Percentiles rank a stretch among this genome's conserved stretches.
Conservation (phyloP, 2,113 vertebrate genomes). For the Triplophysa rosa region DNA sequence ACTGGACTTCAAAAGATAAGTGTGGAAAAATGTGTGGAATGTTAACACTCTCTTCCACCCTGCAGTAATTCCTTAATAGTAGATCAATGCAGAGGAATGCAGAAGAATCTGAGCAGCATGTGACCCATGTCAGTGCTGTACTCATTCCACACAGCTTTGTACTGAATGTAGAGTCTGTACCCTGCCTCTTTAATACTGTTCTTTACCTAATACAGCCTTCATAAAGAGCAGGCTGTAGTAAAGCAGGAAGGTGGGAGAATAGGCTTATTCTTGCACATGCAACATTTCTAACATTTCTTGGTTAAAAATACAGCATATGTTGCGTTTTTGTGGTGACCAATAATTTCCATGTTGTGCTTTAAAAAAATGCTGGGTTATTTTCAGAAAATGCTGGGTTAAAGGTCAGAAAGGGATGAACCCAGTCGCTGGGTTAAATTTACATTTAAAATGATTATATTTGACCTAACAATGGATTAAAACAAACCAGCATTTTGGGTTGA, state of each 20-base stretch:
- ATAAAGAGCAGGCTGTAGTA: constrained; percentile 1
- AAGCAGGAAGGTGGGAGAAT: neutral
- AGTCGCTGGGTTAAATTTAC: too few relatives aligned
- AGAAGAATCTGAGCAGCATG: constrained; percentile 25
- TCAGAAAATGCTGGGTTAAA: too few relatives aligned
- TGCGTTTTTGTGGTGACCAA: neutral
- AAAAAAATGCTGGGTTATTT: too few relatives aligned
- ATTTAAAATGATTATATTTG: too few relatives aligned
- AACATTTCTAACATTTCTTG: too few relatives aligned
- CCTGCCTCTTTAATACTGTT: constrained; percentile 3
- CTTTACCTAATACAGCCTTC: constrained; percentile 25
- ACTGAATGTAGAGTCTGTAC: constrained; percentile 10
- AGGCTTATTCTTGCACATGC: too few relatives aligned
- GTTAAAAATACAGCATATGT: neutral
- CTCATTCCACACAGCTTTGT: constrained; percentile 26
- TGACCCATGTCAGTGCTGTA: constrained; percentile 18
- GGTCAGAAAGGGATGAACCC: too few relatives aligned
- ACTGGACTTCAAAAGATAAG: constrained; percentile 27
- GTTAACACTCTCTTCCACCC: constrained; percentile 8
- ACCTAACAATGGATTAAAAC: too few relatives aligned
- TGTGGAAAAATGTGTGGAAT: constrained; percentile 8
- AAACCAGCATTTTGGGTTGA: too few relatives aligned
- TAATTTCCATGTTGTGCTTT: too few relatives aligned
- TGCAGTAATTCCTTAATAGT: constrained; percentile 26
- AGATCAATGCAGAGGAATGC: constrained; percentile 32